A percentile compares a stretch with the other conserved stretches of the same genome.
Evolutionary conservation across 2,797 vertebrate genomes (phyloP).

Genomic region (Rhinichthys osculus): DNA sequence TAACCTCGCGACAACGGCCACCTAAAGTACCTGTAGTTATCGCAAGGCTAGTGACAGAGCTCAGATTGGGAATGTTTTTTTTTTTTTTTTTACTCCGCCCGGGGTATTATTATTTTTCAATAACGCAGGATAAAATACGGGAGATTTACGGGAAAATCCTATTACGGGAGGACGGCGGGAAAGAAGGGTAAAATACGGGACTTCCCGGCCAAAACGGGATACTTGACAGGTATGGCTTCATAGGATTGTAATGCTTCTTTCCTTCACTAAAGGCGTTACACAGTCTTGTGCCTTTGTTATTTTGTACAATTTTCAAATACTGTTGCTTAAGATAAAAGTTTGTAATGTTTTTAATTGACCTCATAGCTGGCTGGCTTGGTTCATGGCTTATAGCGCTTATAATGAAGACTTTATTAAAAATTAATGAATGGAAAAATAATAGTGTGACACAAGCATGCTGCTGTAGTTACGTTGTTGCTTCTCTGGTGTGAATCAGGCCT

Average conservation of each 20-base stretch:
- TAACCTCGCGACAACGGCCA: too few relatives aligned
- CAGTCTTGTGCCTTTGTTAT: neutral
- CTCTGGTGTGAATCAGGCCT: neutral
- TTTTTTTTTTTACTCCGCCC: too few relatives aligned
- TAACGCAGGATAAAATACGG: too few relatives aligned
- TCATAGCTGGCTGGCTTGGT: neutral
- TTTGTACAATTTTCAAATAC: neutral
- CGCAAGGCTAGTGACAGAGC: too few relatives aligned
- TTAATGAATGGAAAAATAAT: neutral
- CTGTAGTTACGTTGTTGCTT: neutral
- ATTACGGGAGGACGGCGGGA: too few relatives aligned
- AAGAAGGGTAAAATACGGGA: too few relatives aligned
- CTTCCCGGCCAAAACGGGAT: too few relatives aligned
- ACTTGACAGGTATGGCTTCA: neutral
- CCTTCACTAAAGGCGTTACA: neutral
- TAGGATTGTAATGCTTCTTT: neutral
- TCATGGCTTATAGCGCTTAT: neutral
- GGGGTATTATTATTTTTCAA: too few relatives aligned
- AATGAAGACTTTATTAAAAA: neutral
- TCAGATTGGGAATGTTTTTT: too few relatives aligned
- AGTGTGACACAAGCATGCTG: neutral
- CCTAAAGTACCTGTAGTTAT: too few relatives aligned
- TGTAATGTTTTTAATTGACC: neutral
- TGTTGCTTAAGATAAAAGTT: neutral
- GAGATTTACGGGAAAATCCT: too few relatives aligned